These are phyloP conservation scores for Hassar affinis DNA, from an alignment of 2,113 vertebrate genomes.

Conservation along the genomic window DNA sequence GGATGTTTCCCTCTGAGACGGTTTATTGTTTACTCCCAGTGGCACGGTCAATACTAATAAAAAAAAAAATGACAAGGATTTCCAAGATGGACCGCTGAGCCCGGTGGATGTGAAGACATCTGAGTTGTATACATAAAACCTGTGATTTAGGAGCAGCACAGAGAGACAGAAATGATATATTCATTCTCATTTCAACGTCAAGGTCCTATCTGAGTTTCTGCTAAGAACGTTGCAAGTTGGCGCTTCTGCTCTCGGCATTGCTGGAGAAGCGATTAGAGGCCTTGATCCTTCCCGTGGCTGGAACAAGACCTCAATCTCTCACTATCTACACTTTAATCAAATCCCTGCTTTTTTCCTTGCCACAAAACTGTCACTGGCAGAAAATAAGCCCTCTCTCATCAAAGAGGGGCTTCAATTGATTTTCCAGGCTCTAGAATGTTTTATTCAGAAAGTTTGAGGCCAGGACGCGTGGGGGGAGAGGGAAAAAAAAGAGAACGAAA, in stretches of 20 bases:
- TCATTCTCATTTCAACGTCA: conserved; percentile 12
- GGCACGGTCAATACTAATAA: conserved; percentile 5
- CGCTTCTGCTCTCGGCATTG: conserved; percentile 58
- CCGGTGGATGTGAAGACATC: background rate
- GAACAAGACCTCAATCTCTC: conserved; percentile 99
- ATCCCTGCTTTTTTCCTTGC: conserved; percentile 85
- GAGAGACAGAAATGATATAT: conserved; percentile 23
- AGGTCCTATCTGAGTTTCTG: background rate
- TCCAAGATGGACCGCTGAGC: conserved; percentile 4
- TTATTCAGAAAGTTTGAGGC: conserved; percentile 73
- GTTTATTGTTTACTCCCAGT: conserved; percentile 15
- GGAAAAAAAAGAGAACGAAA: conserved; percentile 40
- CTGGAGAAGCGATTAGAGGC: conserved; percentile 86
- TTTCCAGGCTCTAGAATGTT: conserved; percentile 80
- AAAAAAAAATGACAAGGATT: conserved; percentile 1
- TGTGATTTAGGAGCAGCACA: background rate
- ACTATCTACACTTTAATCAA: conserved; percentile 98
- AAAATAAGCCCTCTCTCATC: conserved; percentile 86
- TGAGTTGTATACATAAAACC: background rate
- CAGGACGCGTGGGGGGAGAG: conserved; percentile 18
- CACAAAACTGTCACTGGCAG: conserved; percentile 93
- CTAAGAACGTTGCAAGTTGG: conserved; percentile 22
- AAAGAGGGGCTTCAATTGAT: conserved; percentile 91
- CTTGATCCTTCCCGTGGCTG: conserved; percentile 90
- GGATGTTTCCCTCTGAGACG: conserved; percentile 19